Evolutionary conservation across 2,888 invertebrate species (phyloP), one percentile per base, ranked within the genome.

Genomic region (Anthoptus insignis): DNA sequence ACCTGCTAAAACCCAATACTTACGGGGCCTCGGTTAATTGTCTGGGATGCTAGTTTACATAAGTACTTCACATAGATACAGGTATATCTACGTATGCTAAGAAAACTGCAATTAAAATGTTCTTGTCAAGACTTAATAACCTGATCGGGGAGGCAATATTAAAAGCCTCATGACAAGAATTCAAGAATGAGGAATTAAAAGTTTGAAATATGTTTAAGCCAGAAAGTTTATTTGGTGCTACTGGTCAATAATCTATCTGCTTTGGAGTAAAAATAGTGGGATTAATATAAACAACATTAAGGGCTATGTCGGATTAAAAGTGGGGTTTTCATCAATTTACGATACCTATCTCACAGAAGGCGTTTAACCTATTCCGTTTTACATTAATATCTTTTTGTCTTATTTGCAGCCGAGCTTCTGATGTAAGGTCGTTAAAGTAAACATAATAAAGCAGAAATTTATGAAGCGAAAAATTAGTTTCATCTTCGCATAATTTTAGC

Each of bases 1-100:
- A 91, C 86, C 91, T 91, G 91, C 84, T 85, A 87, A 88, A 85
- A 84, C 83, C 70, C 80, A 80, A 81, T 87, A 85, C 68, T 67
- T 68, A 68, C 61, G 39, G 61, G 61, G 59, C 52, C 59, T 66
- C 54, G 42, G 66, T 66, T 65, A 64, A 69, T 69, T 74, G 66
- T 69, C 58, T 67, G 64, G 69, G 65, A 71, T 59, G 61, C 53
- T 54, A 68, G 65, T 70, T 68, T 70, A 66, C 68, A 73, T 68
- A 58, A 63, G 42, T 49, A 59, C 60, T 54, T 39, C 49, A 56
- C 47, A 39, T 49, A 61, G 47, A 24, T 47, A 47, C 19, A 42
- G 47, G 47, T 47, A 47, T 42, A 42, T 11, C 42, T 19, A 42
- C 11, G 19, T 47, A 34, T n/a, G 54, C 54, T 56, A 63, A 56